Base-by-base conservation (phyloP, 2,888 invertebrate genomes). In the Ormyrus pomaceus region DNA sequence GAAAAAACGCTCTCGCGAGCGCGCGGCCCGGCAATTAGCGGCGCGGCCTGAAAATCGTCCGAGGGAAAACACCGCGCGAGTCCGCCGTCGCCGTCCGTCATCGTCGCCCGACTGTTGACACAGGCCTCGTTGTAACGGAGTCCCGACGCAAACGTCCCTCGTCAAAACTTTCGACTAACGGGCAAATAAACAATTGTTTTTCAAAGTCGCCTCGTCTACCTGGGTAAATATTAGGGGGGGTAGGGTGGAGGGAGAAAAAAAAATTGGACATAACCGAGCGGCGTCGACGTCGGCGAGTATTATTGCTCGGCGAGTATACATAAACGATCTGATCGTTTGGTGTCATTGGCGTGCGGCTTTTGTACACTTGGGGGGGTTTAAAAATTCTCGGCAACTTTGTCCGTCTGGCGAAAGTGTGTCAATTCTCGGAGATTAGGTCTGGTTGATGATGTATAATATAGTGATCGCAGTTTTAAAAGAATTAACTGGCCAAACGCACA, bases 131-230 rank as follows among this genome's bases (percentile, higher is more conserved):
- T 4, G 34, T 34, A 34, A n/a, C 19, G 72, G 50, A 58, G 56
- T 66, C 9, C 34, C 6, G 11, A 19, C 13, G 55, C 66, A 6
- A 66, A 68, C 68, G 75, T 75, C 51, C 19, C 68, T 45, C 46
- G 46, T 64, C 66, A 46, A 59, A 59, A 75, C 58, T 68, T 59
- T 3, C 11, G 45, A 48, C 59, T 75, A 75, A 68, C 68, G 75
- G 34, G 59, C 75, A 53, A 75, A 75, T 61, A 66, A 75, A 66
- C 75, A 75, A n/a, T 13, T 68, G 45, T 65, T 55, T 65, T 50
- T 65, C 34, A 34, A 34, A 4, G 34, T 34, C 10, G 11, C 5
- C 3, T 13, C 34, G 19, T 4, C 50, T 34, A 6, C 8, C 34
- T 71, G 46, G 11, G 8, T 48, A 64, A 64, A 73, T 10, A 61